Percentiles rank a stretch among this genome's conserved stretches.
Evolutionary conservation across 2,797 vertebrate species (phyloP).

Genomic region (Atherinosoma microstoma): DNA sequence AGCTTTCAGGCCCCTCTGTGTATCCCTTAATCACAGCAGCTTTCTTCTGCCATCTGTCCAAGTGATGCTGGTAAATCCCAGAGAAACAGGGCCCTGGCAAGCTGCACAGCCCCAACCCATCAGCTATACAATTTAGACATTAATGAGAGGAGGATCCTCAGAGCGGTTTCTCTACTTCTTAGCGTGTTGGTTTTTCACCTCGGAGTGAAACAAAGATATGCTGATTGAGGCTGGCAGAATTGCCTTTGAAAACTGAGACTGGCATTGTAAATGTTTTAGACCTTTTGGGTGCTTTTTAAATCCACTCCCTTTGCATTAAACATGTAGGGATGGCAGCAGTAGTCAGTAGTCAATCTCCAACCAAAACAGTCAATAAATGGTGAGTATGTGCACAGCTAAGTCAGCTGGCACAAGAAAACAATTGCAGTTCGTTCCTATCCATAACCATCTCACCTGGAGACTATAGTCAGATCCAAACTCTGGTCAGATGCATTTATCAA

Average conservation of each 20-base stretch:
- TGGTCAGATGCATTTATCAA: too few species aligned
- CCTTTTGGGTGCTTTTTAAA: neutral
- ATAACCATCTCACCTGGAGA: too few species aligned
- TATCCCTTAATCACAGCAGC: conserved; percentile 68
- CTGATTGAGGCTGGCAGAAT: conserved; percentile 14
- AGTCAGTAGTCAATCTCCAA: neutral
- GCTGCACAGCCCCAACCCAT: conserved; percentile 42
- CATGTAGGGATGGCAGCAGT: neutral
- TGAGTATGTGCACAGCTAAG: conserved; percentile 8
- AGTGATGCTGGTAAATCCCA: conserved; percentile 62
- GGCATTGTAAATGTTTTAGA: conserved; percentile 18
- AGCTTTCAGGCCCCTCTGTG: conserved; percentile 38
- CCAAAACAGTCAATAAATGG: neutral
- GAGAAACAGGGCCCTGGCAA: conserved; percentile 61
- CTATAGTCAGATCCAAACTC: too few species aligned
- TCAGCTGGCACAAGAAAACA: conserved; percentile 41
- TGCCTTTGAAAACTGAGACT: neutral
- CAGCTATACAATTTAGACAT: conserved; percentile 74
- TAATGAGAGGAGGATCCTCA: conserved; percentile 67
- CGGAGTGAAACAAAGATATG: conserved; percentile 14
- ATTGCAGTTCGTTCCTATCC: conserved; percentile 49
- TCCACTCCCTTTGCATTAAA: neutral
- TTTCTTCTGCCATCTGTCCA: conserved; percentile 74
- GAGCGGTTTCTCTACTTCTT: conserved; percentile 49
- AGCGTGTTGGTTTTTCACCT: conserved; percentile 24